Percentiles rank a stretch among this genome's conserved stretches.
These are phyloP conservation scores for Adelges cooleyi DNA, from an alignment of 1,140 invertebrate species.

Conservation along the genomic window DNA sequence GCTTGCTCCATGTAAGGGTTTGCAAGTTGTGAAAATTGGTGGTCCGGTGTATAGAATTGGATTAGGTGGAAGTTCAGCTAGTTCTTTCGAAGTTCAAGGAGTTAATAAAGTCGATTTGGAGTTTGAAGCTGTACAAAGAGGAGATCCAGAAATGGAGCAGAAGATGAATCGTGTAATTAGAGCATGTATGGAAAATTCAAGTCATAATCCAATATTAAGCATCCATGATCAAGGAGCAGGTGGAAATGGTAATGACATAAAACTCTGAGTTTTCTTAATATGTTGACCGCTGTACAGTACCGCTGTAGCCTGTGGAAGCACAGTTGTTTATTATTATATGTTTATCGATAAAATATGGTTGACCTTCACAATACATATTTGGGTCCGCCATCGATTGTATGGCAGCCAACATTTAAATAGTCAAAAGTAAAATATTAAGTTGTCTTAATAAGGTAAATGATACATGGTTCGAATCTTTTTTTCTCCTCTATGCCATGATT, in stretches of 20 bases:
- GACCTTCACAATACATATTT: no score
- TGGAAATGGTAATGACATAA: constrained; percentile 79
- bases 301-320: no score
- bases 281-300: no score
- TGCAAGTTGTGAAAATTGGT: constrained; percentile 86
- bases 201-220: constrained; percentile 79
- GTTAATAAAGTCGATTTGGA: constrained; percentile 78
- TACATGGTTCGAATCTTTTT: no score
- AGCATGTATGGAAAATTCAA: constrained; percentile 72
- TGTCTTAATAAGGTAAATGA: no score
- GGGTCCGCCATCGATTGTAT: no score
- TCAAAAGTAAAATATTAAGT: no score
- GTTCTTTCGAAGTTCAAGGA: constrained; percentile 75
- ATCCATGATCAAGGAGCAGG: constrained; percentile 96
- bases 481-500: no score
- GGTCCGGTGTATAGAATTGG: constrained; percentile 95
- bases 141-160: constrained; percentile 98
- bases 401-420: no score
- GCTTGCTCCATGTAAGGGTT: constrained; percentile 55
- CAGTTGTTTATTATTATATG: no score
- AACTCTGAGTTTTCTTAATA: no score
- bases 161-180: constrained; percentile 88
- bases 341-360: no score
- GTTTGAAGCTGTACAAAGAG: constrained; percentile 92
- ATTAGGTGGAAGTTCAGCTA: constrained; percentile 91